These are phyloP conservation scores for Phylloscopus collybita DNA, from an alignment of 2,797 vertebrate genomes.

Conservation along the genomic window DNA sequence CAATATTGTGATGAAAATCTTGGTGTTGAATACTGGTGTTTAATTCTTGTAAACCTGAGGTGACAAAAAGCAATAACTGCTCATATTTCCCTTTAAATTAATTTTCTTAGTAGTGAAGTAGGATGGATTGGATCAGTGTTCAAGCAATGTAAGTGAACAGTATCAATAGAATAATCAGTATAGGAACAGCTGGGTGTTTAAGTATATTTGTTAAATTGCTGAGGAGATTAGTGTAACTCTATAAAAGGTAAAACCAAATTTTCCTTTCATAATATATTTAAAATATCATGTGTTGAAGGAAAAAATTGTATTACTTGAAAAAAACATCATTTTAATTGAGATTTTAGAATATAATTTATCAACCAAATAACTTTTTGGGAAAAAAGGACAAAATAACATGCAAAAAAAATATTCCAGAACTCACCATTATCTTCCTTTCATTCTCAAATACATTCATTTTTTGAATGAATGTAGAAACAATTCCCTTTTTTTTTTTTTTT, in stretches of 20 bases:
- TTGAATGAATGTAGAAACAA: background rate
- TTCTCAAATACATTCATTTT: background rate
- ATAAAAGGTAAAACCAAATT: background rate
- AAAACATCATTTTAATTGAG: fast-evolving
- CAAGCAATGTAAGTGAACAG: background rate
- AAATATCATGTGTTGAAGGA: background rate
- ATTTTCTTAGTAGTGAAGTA: background rate
- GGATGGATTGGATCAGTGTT: background rate
- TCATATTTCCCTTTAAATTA: background rate
- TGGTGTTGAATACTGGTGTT: background rate
- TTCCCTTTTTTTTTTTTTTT: background rate
- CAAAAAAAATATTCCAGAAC: fast-evolving
- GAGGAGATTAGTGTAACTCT: background rate
- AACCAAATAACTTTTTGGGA: fast-evolving
- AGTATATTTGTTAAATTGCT: background rate
- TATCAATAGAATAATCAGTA: background rate
- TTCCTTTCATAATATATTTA: background rate
- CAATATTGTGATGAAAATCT: background rate
- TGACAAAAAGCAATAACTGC: background rate
- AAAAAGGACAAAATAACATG: background rate
- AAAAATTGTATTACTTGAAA: background rate
- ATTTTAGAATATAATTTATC: background rate
- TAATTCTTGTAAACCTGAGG: background rate
- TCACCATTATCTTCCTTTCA: background rate
- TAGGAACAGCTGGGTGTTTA: background rate